Evolutionary conservation across 2,113 vertebrate genomes (phyloP).

Genomic region (Pelmatolapia mariae): DNA sequence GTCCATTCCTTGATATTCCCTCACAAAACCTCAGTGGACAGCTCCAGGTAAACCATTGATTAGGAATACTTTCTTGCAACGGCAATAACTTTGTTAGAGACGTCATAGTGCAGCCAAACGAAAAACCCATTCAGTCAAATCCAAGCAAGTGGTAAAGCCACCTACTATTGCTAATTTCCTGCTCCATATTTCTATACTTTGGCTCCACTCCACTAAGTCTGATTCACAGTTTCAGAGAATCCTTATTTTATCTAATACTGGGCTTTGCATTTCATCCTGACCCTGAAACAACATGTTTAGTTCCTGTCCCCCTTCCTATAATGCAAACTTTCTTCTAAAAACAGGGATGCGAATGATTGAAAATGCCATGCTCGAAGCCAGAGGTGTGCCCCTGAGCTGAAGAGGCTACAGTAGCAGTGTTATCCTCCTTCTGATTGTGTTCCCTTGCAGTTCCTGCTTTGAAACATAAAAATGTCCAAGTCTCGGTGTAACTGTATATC

Average conservation of each 20-base stretch:
- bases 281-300: background rate
- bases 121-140: background rate
- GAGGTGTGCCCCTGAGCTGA: background rate
- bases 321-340: background rate
- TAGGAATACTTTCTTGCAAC: background rate
- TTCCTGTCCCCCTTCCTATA: background rate
- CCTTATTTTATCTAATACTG: background rate
- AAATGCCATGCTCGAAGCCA: accelerated
- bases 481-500: background rate
- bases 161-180: background rate
- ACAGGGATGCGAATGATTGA: background rate
- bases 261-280: background rate
- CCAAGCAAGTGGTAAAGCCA: background rate
- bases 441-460: background rate
- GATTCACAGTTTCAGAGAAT: background rate
- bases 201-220: background rate
- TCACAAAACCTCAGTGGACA: background rate
- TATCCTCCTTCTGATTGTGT: background rate
- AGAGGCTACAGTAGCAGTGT: background rate
- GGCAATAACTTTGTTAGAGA: background rate
- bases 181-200: background rate
- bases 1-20: background rate
- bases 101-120: background rate
- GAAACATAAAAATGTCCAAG: too few species aligned
- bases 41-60: background rate